A percentile compares a stretch with the other conserved stretches of the same genome.
Conservation (phyloP, 2,888 invertebrate genomes). For the Heterodera filipjevi region DNA sequence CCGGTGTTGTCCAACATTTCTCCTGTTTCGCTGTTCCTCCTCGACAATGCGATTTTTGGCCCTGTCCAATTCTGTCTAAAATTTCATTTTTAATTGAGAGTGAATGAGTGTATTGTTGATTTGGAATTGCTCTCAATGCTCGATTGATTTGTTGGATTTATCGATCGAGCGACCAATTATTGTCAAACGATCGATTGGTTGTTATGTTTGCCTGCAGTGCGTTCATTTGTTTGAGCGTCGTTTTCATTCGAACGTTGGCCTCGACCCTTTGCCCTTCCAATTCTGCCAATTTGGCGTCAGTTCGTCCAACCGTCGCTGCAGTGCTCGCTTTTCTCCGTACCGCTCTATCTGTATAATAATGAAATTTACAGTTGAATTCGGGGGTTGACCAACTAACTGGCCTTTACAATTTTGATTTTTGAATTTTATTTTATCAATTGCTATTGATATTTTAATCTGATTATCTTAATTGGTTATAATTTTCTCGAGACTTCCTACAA, state of each 20-base stretch:
- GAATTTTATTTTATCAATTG: too few species aligned
- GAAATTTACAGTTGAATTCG: too few species aligned
- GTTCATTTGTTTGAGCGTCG: slow-evolving; percentile 28
- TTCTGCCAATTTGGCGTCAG: slow-evolving; percentile 47
- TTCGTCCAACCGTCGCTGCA: slow-evolving; percentile 49
- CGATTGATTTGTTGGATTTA: too few species aligned
- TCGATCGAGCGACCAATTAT: too few species aligned
- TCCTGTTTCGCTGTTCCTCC: neutral
- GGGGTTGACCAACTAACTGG: too few species aligned
- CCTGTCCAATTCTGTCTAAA: slow-evolving; percentile 30
- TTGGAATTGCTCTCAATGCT: too few species aligned
- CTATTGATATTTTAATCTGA: too few species aligned
- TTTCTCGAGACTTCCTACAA: too few species aligned
- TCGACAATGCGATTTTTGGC: neutral
- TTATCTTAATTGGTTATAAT: too few species aligned
- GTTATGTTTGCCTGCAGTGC: slow-evolving; percentile 30
- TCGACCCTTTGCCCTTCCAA: slow-evolving; percentile 42
- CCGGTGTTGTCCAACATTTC: neutral
- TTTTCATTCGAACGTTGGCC: slow-evolving; percentile 24
- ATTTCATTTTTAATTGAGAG: neutral
- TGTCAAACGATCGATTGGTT: neutral
- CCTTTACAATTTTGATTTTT: too few species aligned
- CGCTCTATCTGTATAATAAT: neutral
- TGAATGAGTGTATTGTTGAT: too few species aligned
- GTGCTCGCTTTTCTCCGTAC: slow-evolving; percentile 26